phyloP scores from a whole-genome alignment of 2,113 vertebrate species.

The Marcusenius ussheri region DNA sequence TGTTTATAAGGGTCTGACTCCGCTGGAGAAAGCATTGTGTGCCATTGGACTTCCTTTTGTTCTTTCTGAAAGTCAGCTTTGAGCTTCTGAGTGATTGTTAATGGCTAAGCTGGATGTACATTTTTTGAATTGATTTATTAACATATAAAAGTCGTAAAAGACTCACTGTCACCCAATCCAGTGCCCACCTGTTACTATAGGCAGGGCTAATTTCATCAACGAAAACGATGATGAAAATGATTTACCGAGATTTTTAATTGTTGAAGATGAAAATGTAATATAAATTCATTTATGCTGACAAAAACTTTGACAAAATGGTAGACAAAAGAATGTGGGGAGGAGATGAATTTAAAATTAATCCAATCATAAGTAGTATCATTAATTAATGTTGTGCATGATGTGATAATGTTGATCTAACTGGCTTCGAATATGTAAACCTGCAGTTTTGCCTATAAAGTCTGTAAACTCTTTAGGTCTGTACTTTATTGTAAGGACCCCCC shows the following conservation, averaged over 20 bases:
- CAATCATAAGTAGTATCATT: background rate
- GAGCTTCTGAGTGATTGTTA: background rate
- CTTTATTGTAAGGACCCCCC: no score
- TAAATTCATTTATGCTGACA: background rate
- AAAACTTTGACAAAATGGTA: background rate
- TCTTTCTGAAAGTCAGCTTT: background rate
- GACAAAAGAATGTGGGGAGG: background rate
- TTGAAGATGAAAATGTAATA: background rate
- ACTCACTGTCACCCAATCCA: background rate
- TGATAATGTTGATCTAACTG: no score
- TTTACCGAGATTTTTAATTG: background rate
- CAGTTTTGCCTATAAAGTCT: no score
- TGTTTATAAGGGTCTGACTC: background rate
- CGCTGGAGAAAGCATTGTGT: background rate
- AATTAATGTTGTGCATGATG: background rate
- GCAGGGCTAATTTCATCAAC: no score
- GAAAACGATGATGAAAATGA: background rate
- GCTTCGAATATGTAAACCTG: no score
- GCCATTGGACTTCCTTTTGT: background rate
- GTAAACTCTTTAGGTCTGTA: no score
- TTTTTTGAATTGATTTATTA: background rate
- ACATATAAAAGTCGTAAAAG: background rate
- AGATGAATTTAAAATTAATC: background rate
- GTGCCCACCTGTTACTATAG: background rate
- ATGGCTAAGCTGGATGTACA: background rate